These are phyloP conservation scores for Xiphorhynchus erythropygius DNA, from an alignment of 2,797 vertebrate genomes.

Conservation along the genomic window DNA sequence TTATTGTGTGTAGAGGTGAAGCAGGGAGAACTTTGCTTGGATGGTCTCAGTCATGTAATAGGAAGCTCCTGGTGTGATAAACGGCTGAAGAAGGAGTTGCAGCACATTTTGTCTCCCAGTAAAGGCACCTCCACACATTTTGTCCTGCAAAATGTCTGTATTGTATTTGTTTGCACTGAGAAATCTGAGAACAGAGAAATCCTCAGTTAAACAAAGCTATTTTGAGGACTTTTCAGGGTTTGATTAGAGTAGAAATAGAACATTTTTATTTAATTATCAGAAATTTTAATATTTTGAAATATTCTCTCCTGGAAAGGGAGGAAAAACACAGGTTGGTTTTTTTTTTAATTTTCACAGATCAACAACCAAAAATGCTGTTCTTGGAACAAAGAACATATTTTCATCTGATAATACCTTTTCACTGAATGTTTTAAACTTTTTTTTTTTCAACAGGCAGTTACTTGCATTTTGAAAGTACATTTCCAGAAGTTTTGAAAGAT, in stretches of 20 bases:
- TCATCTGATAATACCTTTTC: background rate
- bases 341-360: background rate
- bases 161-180: background rate
- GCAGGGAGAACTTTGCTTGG: background rate
- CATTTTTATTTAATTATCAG: background rate
- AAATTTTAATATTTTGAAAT: background rate
- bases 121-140: background rate
- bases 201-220: background rate
- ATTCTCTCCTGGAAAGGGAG: background rate
- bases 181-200: background rate
- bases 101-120: background rate
- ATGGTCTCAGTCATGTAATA: background rate
- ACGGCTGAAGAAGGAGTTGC: background rate
- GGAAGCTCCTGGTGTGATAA: background rate
- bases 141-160: background rate
- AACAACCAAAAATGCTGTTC: background rate
- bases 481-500: background rate
- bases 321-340: background rate
- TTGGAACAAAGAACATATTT: background rate
- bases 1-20: background rate
- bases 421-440: background rate
- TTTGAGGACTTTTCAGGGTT: background rate
- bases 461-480: background rate
- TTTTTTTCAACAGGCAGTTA: background rate
- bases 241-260: background rate